Base-by-base conservation (phyloP, 2,888 invertebrate genomes). In the Perithous albicinctus region DNA sequence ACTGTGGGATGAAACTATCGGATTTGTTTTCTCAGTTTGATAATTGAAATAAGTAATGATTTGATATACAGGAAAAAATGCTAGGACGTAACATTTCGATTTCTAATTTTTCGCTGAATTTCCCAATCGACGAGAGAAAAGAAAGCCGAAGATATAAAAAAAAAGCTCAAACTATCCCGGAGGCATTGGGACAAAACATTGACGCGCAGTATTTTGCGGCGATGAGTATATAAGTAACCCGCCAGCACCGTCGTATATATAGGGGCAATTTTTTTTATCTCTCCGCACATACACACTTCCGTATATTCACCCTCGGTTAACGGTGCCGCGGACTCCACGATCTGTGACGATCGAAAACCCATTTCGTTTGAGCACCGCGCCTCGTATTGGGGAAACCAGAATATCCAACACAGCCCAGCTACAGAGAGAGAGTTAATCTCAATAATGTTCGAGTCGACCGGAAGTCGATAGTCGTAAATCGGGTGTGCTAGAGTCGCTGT, bases 391-490 rank as follows among this genome's bases (percentile, higher is more conserved):
- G 78, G 56, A 80, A 80, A 74, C 54, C 48, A 48, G 35, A 66
- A 73, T 81, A 32, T 38, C 48, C 32, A 35, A 48, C 23, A 32
- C 82, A 8, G 56, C n/a, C 32, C 7, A 8, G 56, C 8, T 32
- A n/a, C n/a, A 32, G 77, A 74, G 83, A 83, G 88, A 72, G 89
- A 88, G 90, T 91, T 91, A 91, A 92, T 92, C 92, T 91, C 88
- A 90, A 92, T 92, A 92, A 92, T 88, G 91, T 86, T 88, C 88
- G 88, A 86, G 81, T 86, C 87, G 86, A 85, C 86, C 92, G 92
- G 92, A 92, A 90, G 87, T 87, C 82, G 84, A 82, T 80, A 85
- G 89, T 88, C 89, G 91, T 92, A 92, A 92, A 92, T 91, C 90
- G 89, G 78, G 46, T 59, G 72, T 23, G 66, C 80, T 43, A 72